These are phyloP conservation scores for Panulirus ornatus DNA, from an alignment of 1,140 invertebrate species.

Conservation along the genomic window DNA sequence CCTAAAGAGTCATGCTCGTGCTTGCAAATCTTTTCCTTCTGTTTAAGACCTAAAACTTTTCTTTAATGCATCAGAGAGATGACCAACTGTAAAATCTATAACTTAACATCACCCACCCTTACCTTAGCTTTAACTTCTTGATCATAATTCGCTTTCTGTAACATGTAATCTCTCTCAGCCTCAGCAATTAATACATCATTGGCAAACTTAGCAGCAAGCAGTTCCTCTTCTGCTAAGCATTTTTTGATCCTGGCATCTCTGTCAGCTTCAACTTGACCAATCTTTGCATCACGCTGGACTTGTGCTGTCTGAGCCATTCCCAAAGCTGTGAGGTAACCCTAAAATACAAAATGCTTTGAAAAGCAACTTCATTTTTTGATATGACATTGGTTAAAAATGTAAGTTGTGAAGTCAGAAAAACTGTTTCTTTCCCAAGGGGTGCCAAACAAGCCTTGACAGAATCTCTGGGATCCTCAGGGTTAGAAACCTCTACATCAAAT, in stretches of 20 bases:
- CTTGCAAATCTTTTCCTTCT: too few species aligned
- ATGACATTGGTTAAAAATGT: too few species aligned
- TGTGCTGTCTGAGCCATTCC: constrained; percentile 97
- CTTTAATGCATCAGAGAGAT: too few species aligned
- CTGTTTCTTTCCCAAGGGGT: too few species aligned
- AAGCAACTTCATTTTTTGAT: not conserved
- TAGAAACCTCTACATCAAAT: too few species aligned
- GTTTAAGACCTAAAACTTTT: too few species aligned
- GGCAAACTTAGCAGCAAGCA: constrained; percentile 90
- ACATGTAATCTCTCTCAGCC: constrained; percentile 95
- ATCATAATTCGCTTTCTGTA: constrained; percentile 99
- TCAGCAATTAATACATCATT: constrained; percentile 98
- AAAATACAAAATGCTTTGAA: constrained; percentile 5
- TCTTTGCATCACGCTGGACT: constrained; percentile 96
- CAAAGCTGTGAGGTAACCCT: constrained; percentile 78
- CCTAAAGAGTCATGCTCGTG: too few species aligned
- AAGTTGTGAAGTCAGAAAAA: too few species aligned
- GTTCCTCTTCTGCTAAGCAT: constrained; percentile 95
- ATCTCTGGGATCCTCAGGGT: too few species aligned
- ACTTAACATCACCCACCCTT: too few species aligned
- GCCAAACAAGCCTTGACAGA: too few species aligned
- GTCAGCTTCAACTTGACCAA: constrained; percentile 92
- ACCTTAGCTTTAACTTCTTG: constrained; percentile 96
- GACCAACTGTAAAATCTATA: too few species aligned
- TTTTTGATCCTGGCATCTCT: constrained; percentile 92